Base-by-base conservation (phyloP, 2,113 vertebrate genomes). In the Solea senegalensis region DNA sequence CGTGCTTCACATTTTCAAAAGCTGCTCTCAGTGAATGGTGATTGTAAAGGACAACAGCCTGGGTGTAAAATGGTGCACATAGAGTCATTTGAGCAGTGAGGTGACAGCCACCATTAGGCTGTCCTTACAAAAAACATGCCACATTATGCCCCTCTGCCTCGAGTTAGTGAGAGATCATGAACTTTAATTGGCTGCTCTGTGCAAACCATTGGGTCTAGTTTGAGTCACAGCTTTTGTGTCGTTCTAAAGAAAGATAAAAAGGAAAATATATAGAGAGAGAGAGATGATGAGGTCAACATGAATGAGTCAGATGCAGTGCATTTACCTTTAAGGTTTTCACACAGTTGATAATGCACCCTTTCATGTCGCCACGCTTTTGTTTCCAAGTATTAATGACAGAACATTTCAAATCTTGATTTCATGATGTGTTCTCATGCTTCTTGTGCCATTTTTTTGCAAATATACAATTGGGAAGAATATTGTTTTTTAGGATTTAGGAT, bases 151-250 rank as follows among this genome's bases (percentile, higher is more conserved):
- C 16, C 64, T 65, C 40, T 58, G 50, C 41, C 46, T 55, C 61
- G 26, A 9, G 34, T 26, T 5, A 28, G 63, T 10, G 8, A 49
- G 58, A 79, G 63, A 76, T 69, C 63, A 55, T 83, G 68, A 49
- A 13, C 44, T 16, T 48, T 66, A 70, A 71, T 58, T 76, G 67
- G 68, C 81, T 68, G 54, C 55, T 80, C 49, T 43, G 59, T 62
- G 55, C 51, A 68, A 69, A 65, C 34, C 51, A 13, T 56, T 71
- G 45, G 60, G 34, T 49, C 40, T 16, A 44, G 43, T 71, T 62
- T 62, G 28, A 69, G 48, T 65, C 54, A 21, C 28, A 16, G 44
- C 49, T 27, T 56, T 61, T 67, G 54, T 69, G 54, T 68, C 51
- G 8, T 71, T 71, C 39, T 21, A 41, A 54, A 55, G 27, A 49